A percentile compares a stretch with the other conserved stretches of the same genome.
Conservation (phyloP, 2,797 vertebrate genomes). For the Pyrocephalus nanus region DNA sequence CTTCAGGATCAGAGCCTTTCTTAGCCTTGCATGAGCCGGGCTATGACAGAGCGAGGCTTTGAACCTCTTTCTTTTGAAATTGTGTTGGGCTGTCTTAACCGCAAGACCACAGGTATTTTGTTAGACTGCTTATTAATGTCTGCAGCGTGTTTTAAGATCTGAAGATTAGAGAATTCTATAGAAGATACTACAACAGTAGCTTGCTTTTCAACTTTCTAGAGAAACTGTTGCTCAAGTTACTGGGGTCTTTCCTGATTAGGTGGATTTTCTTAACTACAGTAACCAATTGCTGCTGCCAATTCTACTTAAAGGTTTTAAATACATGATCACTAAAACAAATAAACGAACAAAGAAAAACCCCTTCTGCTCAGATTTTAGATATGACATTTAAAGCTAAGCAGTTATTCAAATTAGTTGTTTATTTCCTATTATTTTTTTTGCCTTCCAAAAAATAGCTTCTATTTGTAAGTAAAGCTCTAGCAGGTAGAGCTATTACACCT, state of each 20-base stretch:
- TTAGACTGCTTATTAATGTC: constrained; percentile 20
- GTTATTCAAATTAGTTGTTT: background rate
- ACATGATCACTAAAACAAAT: background rate
- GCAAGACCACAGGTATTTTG: constrained; percentile 60
- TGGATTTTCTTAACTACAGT: background rate
- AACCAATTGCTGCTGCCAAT: background rate
- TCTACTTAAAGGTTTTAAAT: background rate
- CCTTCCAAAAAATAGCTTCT: background rate
- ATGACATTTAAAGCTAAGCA: background rate
- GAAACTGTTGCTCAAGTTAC: background rate
- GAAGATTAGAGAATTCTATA: background rate
- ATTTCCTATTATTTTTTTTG: background rate
- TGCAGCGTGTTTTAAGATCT: constrained; percentile 1
- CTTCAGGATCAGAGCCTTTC: background rate
- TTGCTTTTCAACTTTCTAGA: background rate
- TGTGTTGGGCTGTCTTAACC: constrained; percentile 7
- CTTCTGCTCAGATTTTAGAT: background rate
- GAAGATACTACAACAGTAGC: background rate
- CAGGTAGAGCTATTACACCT: background rate
- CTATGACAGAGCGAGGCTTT: constrained; percentile 6
- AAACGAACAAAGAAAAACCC: background rate
- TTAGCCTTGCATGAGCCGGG: background rate
- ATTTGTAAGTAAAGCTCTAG: background rate
- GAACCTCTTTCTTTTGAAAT: constrained; percentile 30
- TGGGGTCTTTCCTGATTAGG: background rate